These are phyloP conservation scores for Trichonephila clavipes DNA, from an alignment of 1,140 invertebrate genomes.

Conservation along the genomic window DNA sequence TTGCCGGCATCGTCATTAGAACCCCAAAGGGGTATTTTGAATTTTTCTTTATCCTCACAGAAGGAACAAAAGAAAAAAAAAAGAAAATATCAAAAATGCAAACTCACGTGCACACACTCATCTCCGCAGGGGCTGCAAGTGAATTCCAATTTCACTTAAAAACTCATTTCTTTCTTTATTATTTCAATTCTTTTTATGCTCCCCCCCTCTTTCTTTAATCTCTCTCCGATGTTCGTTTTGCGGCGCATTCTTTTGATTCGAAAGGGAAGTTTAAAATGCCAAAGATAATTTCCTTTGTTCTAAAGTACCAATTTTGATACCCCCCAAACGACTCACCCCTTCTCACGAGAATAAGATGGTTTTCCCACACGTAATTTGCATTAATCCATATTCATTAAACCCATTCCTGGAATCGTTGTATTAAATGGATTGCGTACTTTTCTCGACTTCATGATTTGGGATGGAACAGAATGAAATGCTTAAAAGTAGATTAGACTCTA, in stretches of 20 bases:
- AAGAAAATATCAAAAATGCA: background rate
- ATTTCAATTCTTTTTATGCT: background rate
- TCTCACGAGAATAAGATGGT: background rate
- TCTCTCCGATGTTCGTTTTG: background rate
- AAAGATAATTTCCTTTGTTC: conserved; percentile 3
- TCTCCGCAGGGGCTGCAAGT: background rate
- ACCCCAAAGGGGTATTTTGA: background rate
- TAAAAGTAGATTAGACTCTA: conserved; percentile 51
- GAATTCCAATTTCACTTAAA: conserved; percentile 71
- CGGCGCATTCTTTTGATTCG: background rate
- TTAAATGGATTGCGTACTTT: conserved; percentile 52
- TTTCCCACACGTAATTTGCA: conserved; percentile 69
- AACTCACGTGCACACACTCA: background rate
- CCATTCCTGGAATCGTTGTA: background rate
- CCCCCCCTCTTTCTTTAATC: background rate
- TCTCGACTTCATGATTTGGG: no score
- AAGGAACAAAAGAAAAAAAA: background rate
- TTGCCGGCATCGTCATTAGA: background rate
- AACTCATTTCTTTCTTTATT: conserved; percentile 57
- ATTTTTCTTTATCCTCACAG: conserved; percentile 5
- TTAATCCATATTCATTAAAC: conserved; percentile 74
- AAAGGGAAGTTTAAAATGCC: background rate
- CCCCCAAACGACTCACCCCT: background rate
- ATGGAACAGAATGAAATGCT: conserved; percentile 57
- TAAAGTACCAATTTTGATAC: background rate